Evolutionary conservation across 2,797 vertebrate genomes (phyloP), one percentile per base, ranked within the genome.

Genomic region (Anas acuta): DNA sequence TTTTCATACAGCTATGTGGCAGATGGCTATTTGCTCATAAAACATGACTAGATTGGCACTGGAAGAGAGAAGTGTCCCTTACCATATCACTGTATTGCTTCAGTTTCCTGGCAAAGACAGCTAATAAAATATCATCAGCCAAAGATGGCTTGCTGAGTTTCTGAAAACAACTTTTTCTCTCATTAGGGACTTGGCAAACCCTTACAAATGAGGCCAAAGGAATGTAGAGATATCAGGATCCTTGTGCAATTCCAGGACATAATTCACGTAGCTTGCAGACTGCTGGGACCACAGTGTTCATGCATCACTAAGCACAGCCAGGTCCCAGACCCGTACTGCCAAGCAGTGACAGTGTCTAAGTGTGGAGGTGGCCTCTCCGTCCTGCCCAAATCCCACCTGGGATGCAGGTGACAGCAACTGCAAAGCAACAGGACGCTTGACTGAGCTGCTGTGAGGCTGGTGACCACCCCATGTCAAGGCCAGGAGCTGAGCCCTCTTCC

Each of bases 361-460:
- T 58, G 20, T 22, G 83, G 25, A 45, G 1, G 1, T 37, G 78
- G 65, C 54, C 19, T 17, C 49, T 72, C 72, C 12, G 15, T 7
- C 65, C 62, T 53, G 26, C n/a, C 54, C 41, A 84, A 65, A 90
- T 20, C 30, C 37, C 9, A 6, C 3, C 17, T 30, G 22, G 22
- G 23, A 69, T 13, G n/a, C 35, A 32, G 41, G 30, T 45, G 22
- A 9, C 49, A n/a, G 7, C 33, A 5, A 8, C 39, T 54, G 8
- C 33, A 61, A 60, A 54, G 61, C 33, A 82, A 4, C 4, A 15
- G 16, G 3, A 22, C 28, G 23, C 60, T 54, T 23, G 19, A 32
- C 26, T 16, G n/a, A 75, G 9, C 14, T 8, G 1, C 23, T 28
- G 7, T 3, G 3, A 14, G 66, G 28, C 13, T 5, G 0, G 8